Percentiles rank a stretch among this genome's conserved stretches.
phyloP scores from a whole-genome alignment of 2,888 invertebrate species.

The Andrena bucephala region DNA sequence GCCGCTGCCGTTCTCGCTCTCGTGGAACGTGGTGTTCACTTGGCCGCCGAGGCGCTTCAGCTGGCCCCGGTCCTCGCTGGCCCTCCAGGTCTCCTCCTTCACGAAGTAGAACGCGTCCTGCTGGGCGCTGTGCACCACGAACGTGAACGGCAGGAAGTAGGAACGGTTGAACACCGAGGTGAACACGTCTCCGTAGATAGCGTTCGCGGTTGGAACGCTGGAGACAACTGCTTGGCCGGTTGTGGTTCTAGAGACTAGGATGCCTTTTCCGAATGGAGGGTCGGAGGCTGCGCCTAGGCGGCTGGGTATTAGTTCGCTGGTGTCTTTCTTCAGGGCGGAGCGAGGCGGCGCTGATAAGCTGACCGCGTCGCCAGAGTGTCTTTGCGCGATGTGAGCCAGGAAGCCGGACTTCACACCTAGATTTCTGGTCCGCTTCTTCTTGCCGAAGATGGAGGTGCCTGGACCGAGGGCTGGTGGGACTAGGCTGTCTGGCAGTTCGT shows the following conservation, averaged over 20 bases:
- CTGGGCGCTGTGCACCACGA: conserved; percentile 94
- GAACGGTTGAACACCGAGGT: conserved; percentile 97
- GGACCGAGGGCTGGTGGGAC: conserved; percentile 89
- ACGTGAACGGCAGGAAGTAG: conserved; percentile 94
- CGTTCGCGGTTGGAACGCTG: conserved; percentile 95
- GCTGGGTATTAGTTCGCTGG: conserved; percentile 90
- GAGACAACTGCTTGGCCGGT: conserved; percentile 93
- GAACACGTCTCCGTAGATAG: conserved; percentile 96
- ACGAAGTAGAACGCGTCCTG: conserved; percentile 97
- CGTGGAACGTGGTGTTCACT: conserved; percentile 96
- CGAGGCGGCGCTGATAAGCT: conserved; percentile 92
- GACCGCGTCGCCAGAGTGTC: conserved; percentile 91
- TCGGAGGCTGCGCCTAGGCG: conserved; percentile 94
- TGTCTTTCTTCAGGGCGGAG: conserved; percentile 92
- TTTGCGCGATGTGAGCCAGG: conserved; percentile 92
- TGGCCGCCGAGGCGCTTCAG: conserved; percentile 95
- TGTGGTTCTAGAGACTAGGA: conserved; percentile 92
- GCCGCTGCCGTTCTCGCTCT: conserved; percentile 91
- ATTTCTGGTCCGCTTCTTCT: conserved; percentile 86
- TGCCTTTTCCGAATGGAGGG: conserved; percentile 95
- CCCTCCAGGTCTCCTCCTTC: conserved; percentile 96
- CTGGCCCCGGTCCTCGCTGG: conserved; percentile 95
- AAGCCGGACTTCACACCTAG: conserved; percentile 94
- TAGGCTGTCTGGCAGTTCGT: conserved; percentile 89
- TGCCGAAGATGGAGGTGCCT: conserved; percentile 87